These are phyloP conservation scores for Rafetus swinhoei DNA, from an alignment of 2,113 vertebrate species.

Conservation along the genomic window DNA sequence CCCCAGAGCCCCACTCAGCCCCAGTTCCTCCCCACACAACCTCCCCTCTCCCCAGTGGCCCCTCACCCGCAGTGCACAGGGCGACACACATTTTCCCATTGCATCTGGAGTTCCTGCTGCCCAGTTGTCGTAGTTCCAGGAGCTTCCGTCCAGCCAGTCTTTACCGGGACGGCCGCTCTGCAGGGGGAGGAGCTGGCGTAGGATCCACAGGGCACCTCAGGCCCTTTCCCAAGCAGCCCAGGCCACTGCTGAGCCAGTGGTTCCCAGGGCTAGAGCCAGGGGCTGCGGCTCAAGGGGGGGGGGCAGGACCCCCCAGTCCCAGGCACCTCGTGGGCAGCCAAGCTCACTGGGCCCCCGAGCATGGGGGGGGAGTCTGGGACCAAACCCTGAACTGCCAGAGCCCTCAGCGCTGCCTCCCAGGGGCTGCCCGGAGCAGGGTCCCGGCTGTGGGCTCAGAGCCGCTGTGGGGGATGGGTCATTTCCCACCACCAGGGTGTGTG, in stretches of 20 bases:
- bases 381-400: neutral
- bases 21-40: no score
- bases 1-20: no score
- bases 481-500: neutral
- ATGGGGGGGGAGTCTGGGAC: neutral
- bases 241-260: no score
- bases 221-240: neutral
- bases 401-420: no score
- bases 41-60: no score
- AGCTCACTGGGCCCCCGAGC: neutral
- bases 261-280: neutral
- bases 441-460: neutral
- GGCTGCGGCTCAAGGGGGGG: neutral
- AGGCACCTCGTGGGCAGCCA: neutral
- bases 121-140: slow-evolving; percentile 39
- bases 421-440: rapidly evolving
- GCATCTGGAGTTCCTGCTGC: rapidly evolving
- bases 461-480: neutral
- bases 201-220: neutral
- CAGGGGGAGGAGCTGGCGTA: neutral
- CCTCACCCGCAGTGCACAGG: slow-evolving; percentile 10
- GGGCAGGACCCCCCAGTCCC: neutral
- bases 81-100: neutral
- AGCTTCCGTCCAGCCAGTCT: neutral
- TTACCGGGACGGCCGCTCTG: neutral